Evolutionary conservation across 1,140 invertebrate species (phyloP), one percentile per base, ranked within the genome.

Genomic region (Copidosoma floridanum): DNA sequence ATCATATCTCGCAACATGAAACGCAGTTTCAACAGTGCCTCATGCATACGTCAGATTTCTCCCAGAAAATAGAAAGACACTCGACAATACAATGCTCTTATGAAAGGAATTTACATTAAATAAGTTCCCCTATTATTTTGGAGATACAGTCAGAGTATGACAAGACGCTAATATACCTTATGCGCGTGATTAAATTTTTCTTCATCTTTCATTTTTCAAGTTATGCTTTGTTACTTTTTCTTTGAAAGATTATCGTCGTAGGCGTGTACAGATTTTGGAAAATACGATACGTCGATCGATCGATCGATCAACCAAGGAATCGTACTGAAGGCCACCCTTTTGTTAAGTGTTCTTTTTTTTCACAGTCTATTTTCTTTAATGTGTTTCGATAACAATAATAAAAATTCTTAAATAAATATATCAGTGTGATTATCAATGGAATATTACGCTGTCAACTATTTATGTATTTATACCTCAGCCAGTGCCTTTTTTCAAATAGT

Each of bases 321-420:
- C 66, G 73, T 75, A 76, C 68, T 74, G 73, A 77, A 76, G 74
- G 73, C 75, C 74, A 76, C 75, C 71, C 74, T 74, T 64, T 63
- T 63, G 29, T 58, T 50, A 57, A 73, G 70, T 74, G 61, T 75
- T 57, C 40, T 53, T 27, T 54, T 56, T 56, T 74, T 76, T 75
- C 74, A 75, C 71, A 77, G 70, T 76, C 73, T 77, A 75, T 77
- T 75, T 61, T 63, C 53, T 64, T 68, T 75, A 71, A 74, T 75
- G 71, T 71, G 71, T 73, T 68, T 74, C 68, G 73, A 73, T 75
- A 77, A 77, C 71, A 77, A 71, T 67, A 75, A 77, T 77, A 75
- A 77, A 77, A 77, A 75, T 76, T 75, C 71, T 77, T 77, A 77
- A 77, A 76, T 77, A 77, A 77, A 77, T 77, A 77, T 74, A 74